phyloP scores from a whole-genome alignment of 2,113 vertebrate species.

The Girardinichthys multiradiatus region DNA sequence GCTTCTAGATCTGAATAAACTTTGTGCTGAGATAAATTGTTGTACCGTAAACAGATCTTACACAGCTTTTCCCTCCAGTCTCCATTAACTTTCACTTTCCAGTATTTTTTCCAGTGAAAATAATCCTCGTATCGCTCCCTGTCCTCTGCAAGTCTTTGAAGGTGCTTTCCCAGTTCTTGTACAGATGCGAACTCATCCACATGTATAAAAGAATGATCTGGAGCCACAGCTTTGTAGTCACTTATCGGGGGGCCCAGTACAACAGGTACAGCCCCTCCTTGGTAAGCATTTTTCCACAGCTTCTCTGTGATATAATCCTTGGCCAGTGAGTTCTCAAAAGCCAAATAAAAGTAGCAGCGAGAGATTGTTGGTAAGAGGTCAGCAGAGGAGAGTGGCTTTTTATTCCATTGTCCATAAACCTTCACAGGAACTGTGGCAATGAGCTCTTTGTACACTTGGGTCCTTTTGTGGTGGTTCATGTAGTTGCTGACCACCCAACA shows the following conservation, averaged over 20 bases:
- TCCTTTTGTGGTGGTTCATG: slow-evolving; percentile 78
- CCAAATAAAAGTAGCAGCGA: slow-evolving; percentile 90
- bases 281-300: slow-evolving; percentile 88
- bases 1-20: slow-evolving; percentile 79
- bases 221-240: slow-evolving; percentile 85
- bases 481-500: slow-evolving; percentile 94
- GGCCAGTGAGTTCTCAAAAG: slow-evolving; percentile 90
- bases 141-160: slow-evolving; percentile 76
- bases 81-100: slow-evolving; percentile 72
- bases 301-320: slow-evolving; percentile 96
- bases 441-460: slow-evolving; percentile 78
- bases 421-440: slow-evolving; percentile 75
- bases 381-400: slow-evolving; percentile 57
- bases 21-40: slow-evolving; percentile 65
- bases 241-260: slow-evolving; percentile 85
- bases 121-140: slow-evolving; percentile 79
- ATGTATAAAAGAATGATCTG: slow-evolving; percentile 87
- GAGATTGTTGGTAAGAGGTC: slow-evolving; percentile 83
- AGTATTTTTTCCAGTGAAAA: slow-evolving; percentile 81
- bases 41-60: slow-evolving; percentile 79
- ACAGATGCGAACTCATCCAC: slow-evolving; percentile 85
- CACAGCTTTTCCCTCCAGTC: slow-evolving; percentile 91
- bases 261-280: slow-evolving; percentile 84
- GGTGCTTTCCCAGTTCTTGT: slow-evolving; percentile 80
- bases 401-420: slow-evolving; percentile 80